Percentiles rank a stretch among this genome's conserved stretches.
Conservation (phyloP, 2,797 vertebrate species). For the Dipus sagitta region DNA sequence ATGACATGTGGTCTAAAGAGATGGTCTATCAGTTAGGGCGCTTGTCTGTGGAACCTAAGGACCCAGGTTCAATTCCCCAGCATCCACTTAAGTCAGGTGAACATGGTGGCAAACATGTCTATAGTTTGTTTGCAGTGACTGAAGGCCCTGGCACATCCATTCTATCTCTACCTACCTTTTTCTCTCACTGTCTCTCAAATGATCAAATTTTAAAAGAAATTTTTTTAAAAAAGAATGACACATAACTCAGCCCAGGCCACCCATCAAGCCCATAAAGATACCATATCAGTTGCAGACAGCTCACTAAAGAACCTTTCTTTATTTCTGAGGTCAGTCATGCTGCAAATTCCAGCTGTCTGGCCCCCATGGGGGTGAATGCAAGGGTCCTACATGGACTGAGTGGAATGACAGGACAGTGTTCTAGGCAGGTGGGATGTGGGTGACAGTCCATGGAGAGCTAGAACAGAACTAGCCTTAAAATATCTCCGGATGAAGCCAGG, state of each 20-base stretch:
- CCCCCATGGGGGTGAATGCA: not conserved
- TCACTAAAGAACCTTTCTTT: not conserved
- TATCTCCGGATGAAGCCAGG: too few species aligned
- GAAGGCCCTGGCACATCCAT: too few species aligned
- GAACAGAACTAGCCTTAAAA: not conserved
- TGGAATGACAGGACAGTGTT: not conserved
- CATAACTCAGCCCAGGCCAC: not conserved
- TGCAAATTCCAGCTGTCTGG: not conserved
- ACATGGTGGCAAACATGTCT: too few species aligned
- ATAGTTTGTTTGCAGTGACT: too few species aligned
- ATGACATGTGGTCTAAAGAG: not conserved
- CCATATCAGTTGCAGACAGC: not conserved
- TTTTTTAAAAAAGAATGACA: slow-evolving; percentile 9
- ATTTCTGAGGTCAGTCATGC: not conserved
- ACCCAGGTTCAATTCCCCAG: too few species aligned
- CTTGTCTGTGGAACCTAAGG: too few species aligned
- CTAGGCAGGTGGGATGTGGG: not conserved
- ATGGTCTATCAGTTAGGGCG: too few species aligned
- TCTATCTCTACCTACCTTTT: too few species aligned
- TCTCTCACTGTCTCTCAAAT: too few species aligned
- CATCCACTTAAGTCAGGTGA: too few species aligned
- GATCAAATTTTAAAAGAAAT: not conserved
- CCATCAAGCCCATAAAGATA: not conserved
- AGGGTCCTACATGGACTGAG: not conserved
- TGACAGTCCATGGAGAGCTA: not conserved